phyloP scores from a whole-genome alignment of 2,113 vertebrate species.

The Cheirogaleus medius region DNA sequence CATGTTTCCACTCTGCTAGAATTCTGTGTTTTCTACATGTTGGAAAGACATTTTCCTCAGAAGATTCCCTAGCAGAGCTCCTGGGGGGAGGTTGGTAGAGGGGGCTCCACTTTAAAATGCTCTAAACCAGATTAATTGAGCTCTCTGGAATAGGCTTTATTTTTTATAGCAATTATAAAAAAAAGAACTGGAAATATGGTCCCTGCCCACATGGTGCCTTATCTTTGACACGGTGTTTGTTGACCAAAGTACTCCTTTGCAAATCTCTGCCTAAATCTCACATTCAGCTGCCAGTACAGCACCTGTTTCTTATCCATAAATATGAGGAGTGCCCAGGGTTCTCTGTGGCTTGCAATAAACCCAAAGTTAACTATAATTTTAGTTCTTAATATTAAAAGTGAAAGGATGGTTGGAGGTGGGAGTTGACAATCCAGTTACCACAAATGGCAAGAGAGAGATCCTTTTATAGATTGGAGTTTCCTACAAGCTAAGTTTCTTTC shows the following conservation, averaged over 20 bases:
- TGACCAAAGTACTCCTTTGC: not conserved
- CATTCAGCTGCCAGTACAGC: rapidly evolving
- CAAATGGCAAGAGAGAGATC: not conserved
- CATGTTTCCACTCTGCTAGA: not conserved
- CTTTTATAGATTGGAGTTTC: not conserved
- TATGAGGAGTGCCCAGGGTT: not conserved
- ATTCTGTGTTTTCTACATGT: not conserved
- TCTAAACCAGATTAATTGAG: not conserved
- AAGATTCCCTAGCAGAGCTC: not conserved
- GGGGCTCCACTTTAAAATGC: not conserved
- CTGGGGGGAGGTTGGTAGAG: not conserved
- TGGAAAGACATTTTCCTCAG: not conserved
- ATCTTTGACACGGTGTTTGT: not conserved
- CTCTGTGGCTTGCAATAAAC: not conserved
- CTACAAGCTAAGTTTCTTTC: not conserved
- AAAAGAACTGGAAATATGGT: not conserved
- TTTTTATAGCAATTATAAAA: not conserved
- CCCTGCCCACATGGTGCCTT: rapidly evolving
- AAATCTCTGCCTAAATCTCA: not conserved
- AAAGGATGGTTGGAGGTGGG: not conserved
- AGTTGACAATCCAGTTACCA: not conserved
- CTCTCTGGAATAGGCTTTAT: not conserved
- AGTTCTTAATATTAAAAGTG: not conserved
- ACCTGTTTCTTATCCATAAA: not conserved
- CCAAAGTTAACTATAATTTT: not conserved